Percentiles rank a stretch among this genome's conserved stretches.
Conservation (phyloP, 2,888 invertebrate genomes). For the Arrhopalites spinosus region DNA sequence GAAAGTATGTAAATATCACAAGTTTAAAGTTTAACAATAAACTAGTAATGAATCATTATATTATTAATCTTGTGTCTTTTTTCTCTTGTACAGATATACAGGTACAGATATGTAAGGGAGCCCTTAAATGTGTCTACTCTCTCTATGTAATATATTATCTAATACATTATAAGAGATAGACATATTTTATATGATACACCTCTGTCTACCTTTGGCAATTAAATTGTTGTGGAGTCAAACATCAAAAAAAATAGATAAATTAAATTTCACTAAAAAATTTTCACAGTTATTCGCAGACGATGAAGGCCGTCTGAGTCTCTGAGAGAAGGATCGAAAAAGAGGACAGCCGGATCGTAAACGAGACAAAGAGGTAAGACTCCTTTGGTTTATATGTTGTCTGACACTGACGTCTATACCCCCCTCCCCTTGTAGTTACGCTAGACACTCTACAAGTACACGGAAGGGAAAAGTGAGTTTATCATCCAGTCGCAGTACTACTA, state of each 20-base stretch:
- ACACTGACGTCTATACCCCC: background rate
- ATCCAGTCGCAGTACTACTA: background rate
- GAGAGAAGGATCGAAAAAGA: constrained; percentile 13
- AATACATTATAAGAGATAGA: no score
- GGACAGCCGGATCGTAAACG: constrained; percentile 29
- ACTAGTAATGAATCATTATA: background rate
- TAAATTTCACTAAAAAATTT: constrained; percentile 25
- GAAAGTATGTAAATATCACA: background rate
- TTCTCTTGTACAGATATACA: background rate
- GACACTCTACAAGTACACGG: background rate
- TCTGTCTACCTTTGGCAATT: constrained; percentile 9
- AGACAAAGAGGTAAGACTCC: constrained; percentile 9
- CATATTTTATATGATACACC: no score
- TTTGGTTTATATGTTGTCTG: background rate
- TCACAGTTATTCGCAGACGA: constrained; percentile 28
- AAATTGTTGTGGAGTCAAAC: constrained; percentile 9
- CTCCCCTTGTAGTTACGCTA: background rate
- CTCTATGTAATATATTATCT: no score
- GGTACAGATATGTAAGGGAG: background rate
- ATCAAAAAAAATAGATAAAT: constrained; percentile 29
- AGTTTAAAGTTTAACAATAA: background rate
- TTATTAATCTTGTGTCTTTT: background rate
- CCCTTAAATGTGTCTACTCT: no score
- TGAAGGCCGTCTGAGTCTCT: constrained; percentile 26
- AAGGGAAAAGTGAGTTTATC: background rate